These are phyloP conservation scores for Megaleporinus macrocephalus DNA, from an alignment of 2,113 vertebrate genomes.

Conservation along the genomic window DNA sequence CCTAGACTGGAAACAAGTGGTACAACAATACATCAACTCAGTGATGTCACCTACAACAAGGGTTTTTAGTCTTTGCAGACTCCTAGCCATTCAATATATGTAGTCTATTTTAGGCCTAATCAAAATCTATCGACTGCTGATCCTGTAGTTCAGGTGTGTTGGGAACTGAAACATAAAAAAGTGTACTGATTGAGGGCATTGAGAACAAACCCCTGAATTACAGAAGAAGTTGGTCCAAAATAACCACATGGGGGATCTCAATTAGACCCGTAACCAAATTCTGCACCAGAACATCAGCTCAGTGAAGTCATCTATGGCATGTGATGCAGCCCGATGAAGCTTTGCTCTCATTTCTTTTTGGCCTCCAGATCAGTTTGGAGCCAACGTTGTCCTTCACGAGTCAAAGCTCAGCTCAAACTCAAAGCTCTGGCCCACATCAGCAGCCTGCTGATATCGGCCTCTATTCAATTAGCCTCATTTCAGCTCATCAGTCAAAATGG, in stretches of 20 bases:
- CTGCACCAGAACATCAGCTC: neutral
- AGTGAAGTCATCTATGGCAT: neutral
- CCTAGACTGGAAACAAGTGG: too few relatives aligned
- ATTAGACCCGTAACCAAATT: neutral
- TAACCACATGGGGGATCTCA: neutral
- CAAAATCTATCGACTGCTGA: too few relatives aligned
- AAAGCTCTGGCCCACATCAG: constrained; percentile 9
- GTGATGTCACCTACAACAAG: too few relatives aligned
- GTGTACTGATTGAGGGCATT: too few relatives aligned
- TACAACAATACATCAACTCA: too few relatives aligned
- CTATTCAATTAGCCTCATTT: constrained; percentile 35
- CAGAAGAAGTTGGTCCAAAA: neutral
- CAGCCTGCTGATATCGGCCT: constrained; percentile 27
- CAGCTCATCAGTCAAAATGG: constrained; percentile 32
- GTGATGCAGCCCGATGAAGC: neutral
- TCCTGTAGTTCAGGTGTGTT: too few relatives aligned
- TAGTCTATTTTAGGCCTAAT: too few relatives aligned
- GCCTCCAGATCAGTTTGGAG: neutral
- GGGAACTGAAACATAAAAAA: neutral
- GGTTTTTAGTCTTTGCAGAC: too few relatives aligned
- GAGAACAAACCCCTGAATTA: neutral
- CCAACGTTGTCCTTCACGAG: neutral
- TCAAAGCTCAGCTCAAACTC: neutral
- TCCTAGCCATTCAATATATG: too few relatives aligned
- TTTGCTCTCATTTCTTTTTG: neutral